Evolutionary conservation across 2,113 vertebrate species (phyloP).

Genomic region (Lasiurus borealis): DNA sequence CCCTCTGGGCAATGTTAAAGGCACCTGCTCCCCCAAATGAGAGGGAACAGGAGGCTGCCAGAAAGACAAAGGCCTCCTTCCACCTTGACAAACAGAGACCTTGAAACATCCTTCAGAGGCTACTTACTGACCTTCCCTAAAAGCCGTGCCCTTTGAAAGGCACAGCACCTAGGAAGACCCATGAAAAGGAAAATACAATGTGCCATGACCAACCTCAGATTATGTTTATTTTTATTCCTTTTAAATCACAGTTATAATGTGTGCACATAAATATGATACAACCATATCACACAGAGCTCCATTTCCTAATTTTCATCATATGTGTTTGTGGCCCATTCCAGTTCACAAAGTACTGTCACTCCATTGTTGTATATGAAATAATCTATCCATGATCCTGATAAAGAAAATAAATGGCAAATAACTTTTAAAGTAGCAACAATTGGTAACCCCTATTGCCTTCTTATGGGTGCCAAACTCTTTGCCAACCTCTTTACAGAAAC

Average conservation of each 20-base stretch:
- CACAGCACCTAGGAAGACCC: background rate
- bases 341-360: background rate
- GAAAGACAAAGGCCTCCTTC: background rate
- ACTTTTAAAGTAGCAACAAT: background rate
- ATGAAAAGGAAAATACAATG: background rate
- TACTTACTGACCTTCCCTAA: slow-evolving; percentile 9
- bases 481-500: background rate
- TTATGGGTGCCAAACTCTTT: background rate
- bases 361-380: background rate
- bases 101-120: background rate
- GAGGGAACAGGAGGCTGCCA: background rate
- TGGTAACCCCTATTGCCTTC: background rate
- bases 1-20: background rate
- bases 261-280: too few species aligned
- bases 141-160: background rate
- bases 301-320: background rate
- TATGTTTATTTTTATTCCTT: too few species aligned
- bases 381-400: background rate
- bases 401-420: slow-evolving; percentile 54
- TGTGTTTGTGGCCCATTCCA: background rate
- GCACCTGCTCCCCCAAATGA: background rate
- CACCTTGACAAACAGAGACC: background rate
- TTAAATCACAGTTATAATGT: too few species aligned
- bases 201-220: background rate
- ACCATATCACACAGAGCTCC: background rate